Base-by-base conservation (phyloP, 1,140 invertebrate species). In the Oscheius sp. region DNA sequence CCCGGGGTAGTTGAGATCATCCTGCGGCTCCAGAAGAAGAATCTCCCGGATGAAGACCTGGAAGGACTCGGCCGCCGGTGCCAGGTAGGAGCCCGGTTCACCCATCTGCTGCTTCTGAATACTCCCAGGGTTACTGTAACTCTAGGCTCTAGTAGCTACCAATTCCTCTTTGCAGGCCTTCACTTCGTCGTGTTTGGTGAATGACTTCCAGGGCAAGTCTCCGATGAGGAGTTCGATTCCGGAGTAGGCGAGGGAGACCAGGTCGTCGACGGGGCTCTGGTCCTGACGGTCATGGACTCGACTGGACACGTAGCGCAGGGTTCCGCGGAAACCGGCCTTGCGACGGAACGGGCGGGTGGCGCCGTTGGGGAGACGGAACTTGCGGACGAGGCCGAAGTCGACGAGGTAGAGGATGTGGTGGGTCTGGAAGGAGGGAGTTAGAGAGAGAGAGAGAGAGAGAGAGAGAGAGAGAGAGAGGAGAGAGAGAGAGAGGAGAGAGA, bases 281-380 rank as follows among this genome's bases (percentile, higher is more conserved):
- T 77, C 89, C 85, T 94, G 93, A 87, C 98, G 98, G 84, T 94
- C 93, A 86, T 99, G 96, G 61, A 95, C 95, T 88, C 97, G 98
- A 31, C 98, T 91, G n/a, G 94, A 97, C 49, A 95, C 95, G 87
- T 99, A 99, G 36, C 95, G 89, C 7, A 99, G 94, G 36, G 95
- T 98, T 79, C 95, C 95, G 79, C 49, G 88, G 85, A 99, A 99
- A 18, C 96, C 96, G 46, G 95, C 95, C 20, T 94, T 94, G n/a
- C 92, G 90, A 62, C 96, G 87, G 0, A 94, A 94, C 69, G 94
- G 91, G 61, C 96, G 87, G 0, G 97, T 93, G 84, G 96, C 92
- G 0, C 94, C 95, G 18, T 91, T 91, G 29, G 91, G 90, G 67
- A 93, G 94, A 26, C 62, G 58, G 32, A 97, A 99, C 87, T 98